A percentile compares a stretch with the other conserved stretches of the same genome.
These are phyloP conservation scores for Saturnia japonica DNA, from an alignment of 2,888 invertebrate species.

Conservation along the genomic window DNA sequence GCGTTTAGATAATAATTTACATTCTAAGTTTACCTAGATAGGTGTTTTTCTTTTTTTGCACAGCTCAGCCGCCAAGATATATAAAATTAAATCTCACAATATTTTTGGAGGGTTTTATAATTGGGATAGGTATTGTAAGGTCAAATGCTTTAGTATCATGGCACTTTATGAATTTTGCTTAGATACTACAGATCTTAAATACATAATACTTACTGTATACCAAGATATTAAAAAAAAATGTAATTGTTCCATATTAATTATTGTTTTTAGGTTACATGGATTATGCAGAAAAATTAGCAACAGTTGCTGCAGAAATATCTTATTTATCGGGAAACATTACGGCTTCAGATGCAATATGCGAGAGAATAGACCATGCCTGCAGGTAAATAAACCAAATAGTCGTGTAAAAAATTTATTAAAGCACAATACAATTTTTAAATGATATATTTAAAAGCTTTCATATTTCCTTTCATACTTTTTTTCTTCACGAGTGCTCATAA, in stretches of 20 bases:
- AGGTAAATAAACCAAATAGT: conserved; percentile 52
- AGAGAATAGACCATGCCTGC: conserved; percentile 74
- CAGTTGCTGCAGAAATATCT: conserved; percentile 78
- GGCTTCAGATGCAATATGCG: conserved; percentile 79
- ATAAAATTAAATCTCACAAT: too few relatives aligned
- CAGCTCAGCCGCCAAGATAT: too few relatives aligned
- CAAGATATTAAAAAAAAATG: too few relatives aligned
- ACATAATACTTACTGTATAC: too few relatives aligned
- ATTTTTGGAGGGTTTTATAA: too few relatives aligned
- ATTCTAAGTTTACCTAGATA: too few relatives aligned
- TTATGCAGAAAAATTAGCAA: conserved; percentile 80
- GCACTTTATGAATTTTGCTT: too few relatives aligned
- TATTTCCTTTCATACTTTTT: conserved; percentile 25
- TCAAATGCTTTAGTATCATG: too few relatives aligned
- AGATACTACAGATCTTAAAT: too few relatives aligned
- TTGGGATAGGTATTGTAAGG: too few relatives aligned
- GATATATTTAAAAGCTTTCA: conserved; percentile 25
- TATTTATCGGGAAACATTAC: conserved; percentile 77
- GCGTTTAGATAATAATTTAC: too few relatives aligned
- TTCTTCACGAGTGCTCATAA: conserved; percentile 15
- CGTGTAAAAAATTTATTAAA: conserved; percentile 50
- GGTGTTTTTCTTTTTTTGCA: too few relatives aligned
- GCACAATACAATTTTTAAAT: conserved; percentile 43
- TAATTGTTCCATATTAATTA: not conserved
- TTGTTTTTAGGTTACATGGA: conserved; percentile 74